Percentiles rank a stretch among this genome's conserved stretches.
phyloP scores from a whole-genome alignment of 2,113 vertebrate genomes.

The Corvus cornix region DNA sequence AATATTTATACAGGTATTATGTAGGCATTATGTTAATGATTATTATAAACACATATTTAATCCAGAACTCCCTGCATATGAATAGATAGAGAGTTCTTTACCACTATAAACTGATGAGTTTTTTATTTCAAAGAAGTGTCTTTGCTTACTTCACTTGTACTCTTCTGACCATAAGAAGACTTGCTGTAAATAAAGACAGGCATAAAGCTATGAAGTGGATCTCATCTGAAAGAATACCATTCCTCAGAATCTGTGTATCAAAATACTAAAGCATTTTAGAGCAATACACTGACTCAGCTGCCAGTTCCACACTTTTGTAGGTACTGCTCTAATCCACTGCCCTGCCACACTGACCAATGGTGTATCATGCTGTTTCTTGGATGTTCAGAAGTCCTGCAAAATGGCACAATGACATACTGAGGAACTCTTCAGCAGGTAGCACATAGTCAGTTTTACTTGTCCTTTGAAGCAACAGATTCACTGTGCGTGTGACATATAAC shows the following conservation, averaged over 20 bases:
- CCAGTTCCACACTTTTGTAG: background rate
- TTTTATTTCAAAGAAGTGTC: background rate
- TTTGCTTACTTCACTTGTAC: background rate
- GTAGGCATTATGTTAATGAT: background rate
- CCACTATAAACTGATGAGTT: background rate
- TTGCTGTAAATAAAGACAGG: background rate
- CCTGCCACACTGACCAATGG: fast-evolving
- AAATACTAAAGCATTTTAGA: background rate
- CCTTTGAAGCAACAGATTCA: background rate
- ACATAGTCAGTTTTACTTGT: background rate
- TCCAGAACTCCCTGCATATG: background rate
- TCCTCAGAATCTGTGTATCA: background rate
- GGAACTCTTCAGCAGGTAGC: background rate
- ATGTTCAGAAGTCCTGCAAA: background rate
- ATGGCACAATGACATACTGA: background rate
- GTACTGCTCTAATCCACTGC: background rate
- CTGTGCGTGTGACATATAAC: background rate
- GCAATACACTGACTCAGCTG: background rate
- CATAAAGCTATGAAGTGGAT: background rate
- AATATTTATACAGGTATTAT: background rate
- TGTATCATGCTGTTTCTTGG: background rate
- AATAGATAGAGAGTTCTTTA: background rate
- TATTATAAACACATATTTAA: background rate
- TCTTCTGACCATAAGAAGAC: background rate
- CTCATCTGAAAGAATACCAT: background rate